Evolutionary conservation across 1,140 invertebrate species (phyloP).

Genomic region (Sinella curviseta): DNA sequence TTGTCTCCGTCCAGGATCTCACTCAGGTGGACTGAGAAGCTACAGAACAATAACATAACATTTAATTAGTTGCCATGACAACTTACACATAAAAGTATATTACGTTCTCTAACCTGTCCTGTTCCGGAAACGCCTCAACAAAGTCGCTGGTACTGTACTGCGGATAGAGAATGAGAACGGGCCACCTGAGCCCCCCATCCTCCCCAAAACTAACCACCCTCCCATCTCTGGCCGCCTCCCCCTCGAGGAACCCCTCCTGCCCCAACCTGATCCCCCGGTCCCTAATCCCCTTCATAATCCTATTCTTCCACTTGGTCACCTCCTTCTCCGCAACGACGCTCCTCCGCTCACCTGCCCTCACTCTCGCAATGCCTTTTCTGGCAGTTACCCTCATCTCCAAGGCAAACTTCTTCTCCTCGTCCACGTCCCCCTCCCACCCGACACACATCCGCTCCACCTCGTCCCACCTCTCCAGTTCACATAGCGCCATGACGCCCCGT

Average conservation of each 20-base stretch:
- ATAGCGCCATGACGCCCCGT: conserved; percentile 73
- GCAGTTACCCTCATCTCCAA: background rate
- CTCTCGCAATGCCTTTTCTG: background rate
- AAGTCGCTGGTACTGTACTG: conserved; percentile 73
- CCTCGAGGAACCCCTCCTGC: conserved; percentile 28
- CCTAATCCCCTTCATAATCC: background rate
- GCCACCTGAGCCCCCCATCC: conserved; percentile 67
- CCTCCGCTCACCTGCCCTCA: background rate
- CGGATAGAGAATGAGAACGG: conserved; percentile 80
- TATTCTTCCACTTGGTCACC: background rate
- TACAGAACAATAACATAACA: background rate
- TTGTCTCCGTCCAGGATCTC: background rate
- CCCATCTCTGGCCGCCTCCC: background rate
- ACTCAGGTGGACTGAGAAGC: background rate
- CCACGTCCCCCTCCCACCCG: background rate
- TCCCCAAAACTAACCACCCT: background rate
- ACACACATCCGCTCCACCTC: conserved; percentile 60
- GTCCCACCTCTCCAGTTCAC: conserved; percentile 69
- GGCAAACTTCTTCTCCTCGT: background rate
- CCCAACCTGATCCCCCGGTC: conserved; percentile 18
- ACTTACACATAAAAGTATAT: background rate
- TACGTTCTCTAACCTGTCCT: background rate
- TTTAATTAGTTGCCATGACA: background rate
- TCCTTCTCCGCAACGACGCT: background rate
- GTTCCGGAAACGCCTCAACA: conserved; percentile 59